A percentile compares a stretch with the other conserved stretches of the same genome.
Evolutionary conservation across 64 coral and sea anemone species (phyloP).

Genomic region (Pocillopora damicornis): DNA sequence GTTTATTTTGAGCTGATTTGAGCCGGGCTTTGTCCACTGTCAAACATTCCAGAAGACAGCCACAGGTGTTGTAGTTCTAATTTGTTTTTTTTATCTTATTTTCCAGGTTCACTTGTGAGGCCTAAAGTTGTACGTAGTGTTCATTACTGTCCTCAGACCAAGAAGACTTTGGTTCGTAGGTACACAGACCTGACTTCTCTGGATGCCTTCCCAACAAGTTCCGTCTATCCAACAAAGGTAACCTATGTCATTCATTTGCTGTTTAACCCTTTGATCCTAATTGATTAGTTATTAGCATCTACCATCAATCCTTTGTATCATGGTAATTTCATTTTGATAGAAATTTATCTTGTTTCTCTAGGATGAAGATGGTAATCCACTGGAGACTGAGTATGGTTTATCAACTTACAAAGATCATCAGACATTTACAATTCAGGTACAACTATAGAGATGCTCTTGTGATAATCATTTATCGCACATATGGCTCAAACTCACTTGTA

Average conservation of each 20-base stretch:
- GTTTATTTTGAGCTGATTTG: too few relatives aligned
- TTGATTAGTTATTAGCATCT: too few relatives aligned
- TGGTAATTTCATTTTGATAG: too few relatives aligned
- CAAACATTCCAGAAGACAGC: too few relatives aligned
- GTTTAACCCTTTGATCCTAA: too few relatives aligned
- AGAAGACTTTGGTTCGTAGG: slow-evolving; percentile 79
- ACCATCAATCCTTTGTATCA: too few relatives aligned
- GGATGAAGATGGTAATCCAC: slow-evolving; percentile 98
- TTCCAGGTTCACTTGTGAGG: slow-evolving; percentile 81
- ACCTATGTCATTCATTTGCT: not conserved
- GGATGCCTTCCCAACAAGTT: slow-evolving; percentile 82
- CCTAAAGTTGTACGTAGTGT: slow-evolving; percentile 97
- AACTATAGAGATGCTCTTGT: not conserved
- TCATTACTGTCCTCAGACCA: slow-evolving; percentile 97
- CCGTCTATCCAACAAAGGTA: slow-evolving; percentile 98
- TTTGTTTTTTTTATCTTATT: not conserved
- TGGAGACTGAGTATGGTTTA: slow-evolving; percentile 96
- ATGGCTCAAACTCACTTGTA: too few relatives aligned
- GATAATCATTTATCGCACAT: too few relatives aligned
- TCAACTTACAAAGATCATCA: slow-evolving; percentile 98
- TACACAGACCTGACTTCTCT: slow-evolving; percentile 98
- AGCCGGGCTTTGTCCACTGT: too few relatives aligned
- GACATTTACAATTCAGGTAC: slow-evolving; percentile 98
- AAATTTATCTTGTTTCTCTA: slow-evolving; percentile 3
- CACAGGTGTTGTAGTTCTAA: too few relatives aligned